Conservation (phyloP, 2,113 vertebrate genomes). For the Etheostoma cragini region DNA sequence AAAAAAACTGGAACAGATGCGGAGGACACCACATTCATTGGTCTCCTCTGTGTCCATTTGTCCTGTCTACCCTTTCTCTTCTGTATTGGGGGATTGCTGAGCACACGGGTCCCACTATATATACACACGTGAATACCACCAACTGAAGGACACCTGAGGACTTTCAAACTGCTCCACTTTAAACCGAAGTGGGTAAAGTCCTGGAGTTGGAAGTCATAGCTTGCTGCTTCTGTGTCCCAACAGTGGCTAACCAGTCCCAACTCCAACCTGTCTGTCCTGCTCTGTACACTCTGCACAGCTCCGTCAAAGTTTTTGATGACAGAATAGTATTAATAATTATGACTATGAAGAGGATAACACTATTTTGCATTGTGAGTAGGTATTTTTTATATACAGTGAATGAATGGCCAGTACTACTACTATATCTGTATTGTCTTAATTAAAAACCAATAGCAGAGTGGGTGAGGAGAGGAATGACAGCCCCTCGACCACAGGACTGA, state of each 20-base stretch:
- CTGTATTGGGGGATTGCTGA: slow-evolving; percentile 25
- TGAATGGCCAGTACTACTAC: slow-evolving; percentile 65
- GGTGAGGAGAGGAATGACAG: slow-evolving; percentile 33
- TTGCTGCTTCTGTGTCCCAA: slow-evolving; percentile 33
- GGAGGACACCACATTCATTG: slow-evolving; percentile 25
- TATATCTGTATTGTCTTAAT: slow-evolving; percentile 72
- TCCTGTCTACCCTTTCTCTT: slow-evolving; percentile 27
- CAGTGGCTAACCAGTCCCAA: slow-evolving; percentile 26
- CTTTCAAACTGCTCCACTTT: slow-evolving; percentile 26
- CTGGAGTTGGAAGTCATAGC: slow-evolving; percentile 17
- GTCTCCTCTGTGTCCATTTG: slow-evolving; percentile 34
- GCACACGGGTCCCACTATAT: slow-evolving; percentile 11
- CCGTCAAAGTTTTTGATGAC: slow-evolving; percentile 55
- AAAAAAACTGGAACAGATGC: slow-evolving; percentile 31
- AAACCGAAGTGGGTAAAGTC: slow-evolving; percentile 38
- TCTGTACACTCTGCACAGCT: slow-evolving; percentile 71
- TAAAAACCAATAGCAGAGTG: slow-evolving; percentile 33
- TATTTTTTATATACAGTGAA: slow-evolving; percentile 72
- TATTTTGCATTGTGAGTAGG: slow-evolving; percentile 75
- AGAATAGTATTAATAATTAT: slow-evolving; percentile 56
- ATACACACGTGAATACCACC: slow-evolving; percentile 13
- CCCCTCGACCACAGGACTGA: slow-evolving; percentile 33
- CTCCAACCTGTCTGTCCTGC: slow-evolving; percentile 26
- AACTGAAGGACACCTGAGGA: slow-evolving; percentile 42
- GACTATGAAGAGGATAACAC: slow-evolving; percentile 68